Evolutionary conservation across 2,113 vertebrate genomes (phyloP).

Genomic region (Eudyptes chrysolophus): DNA sequence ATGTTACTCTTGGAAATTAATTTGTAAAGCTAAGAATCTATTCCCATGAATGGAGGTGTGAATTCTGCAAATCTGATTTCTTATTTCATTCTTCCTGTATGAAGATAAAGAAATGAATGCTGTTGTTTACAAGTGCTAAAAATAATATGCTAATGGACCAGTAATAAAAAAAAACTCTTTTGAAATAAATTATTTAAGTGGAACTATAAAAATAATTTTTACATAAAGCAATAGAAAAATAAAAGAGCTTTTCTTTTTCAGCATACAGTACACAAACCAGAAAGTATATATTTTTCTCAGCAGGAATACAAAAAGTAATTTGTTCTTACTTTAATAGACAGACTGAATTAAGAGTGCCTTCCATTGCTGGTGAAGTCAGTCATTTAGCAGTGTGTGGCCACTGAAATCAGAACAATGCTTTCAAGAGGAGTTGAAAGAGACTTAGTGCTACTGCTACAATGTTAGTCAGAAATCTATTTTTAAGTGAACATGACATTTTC

Average conservation of each 20-base stretch:
- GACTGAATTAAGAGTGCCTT: background rate
- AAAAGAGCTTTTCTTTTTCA: background rate
- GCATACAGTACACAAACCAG: background rate
- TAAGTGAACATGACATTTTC: slow-evolving; percentile 38
- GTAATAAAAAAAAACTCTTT: background rate
- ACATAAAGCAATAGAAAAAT: background rate
- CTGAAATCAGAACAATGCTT: background rate
- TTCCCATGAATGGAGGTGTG: background rate
- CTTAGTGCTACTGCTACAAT: background rate
- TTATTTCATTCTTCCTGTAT: background rate
- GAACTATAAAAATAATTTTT: background rate
- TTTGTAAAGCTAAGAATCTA: background rate
- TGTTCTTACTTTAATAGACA: background rate
- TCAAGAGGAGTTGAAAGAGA: background rate
- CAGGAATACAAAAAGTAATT: background rate
- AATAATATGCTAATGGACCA: background rate
- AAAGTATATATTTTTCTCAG: background rate
- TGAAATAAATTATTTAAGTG: background rate
- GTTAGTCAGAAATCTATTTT: slow-evolving; percentile 30
- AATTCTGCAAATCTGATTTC: background rate
- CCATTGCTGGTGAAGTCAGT: background rate
- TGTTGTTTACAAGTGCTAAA: background rate
- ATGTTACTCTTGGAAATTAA: background rate
- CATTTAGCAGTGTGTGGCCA: background rate
- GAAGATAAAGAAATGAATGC: background rate